These are phyloP conservation scores for Cladorhizidae sp. DNA, from an alignment of 37 sponge, comb jelly and placozoan genomes.

Conservation along the genomic window DNA sequence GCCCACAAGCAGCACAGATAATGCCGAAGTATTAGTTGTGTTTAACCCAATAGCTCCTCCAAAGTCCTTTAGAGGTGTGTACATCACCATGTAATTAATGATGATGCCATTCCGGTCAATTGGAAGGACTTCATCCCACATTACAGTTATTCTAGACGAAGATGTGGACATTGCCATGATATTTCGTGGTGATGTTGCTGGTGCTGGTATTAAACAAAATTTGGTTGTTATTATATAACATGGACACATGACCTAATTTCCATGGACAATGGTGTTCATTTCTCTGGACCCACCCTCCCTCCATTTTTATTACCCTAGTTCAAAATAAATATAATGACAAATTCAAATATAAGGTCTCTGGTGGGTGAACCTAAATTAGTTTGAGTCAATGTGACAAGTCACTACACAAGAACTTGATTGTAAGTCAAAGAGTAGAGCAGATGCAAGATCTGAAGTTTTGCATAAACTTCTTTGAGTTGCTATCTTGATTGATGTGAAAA, in stretches of 20 bases:
- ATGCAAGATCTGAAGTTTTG: too few relatives aligned
- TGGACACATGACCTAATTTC: background rate
- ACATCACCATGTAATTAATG: constrained; percentile 14
- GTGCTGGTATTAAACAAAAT: background rate
- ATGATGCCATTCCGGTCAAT: constrained; percentile 30
- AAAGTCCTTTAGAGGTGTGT: background rate
- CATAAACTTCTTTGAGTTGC: too few relatives aligned
- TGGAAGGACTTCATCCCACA: constrained; percentile 20
- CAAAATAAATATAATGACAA: too few relatives aligned
- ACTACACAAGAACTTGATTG: too few relatives aligned
- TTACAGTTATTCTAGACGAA: constrained; percentile 12
- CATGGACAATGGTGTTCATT: too few relatives aligned
- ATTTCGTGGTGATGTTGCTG: constrained; percentile 4
- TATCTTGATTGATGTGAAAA: too few relatives aligned
- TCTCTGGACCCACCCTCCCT: too few relatives aligned
- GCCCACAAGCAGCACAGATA: background rate
- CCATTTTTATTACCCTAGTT: too few relatives aligned
- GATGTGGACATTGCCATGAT: background rate
- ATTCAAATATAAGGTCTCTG: too few relatives aligned
- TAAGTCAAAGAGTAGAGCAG: too few relatives aligned
- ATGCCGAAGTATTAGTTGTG: background rate
- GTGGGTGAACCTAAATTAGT: too few relatives aligned
- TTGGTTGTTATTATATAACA: background rate
- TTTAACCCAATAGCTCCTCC: background rate
- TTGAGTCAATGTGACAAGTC: too few relatives aligned